Evolutionary conservation across 2,797 vertebrate genomes (phyloP), one percentile per base, ranked within the genome.

Genomic region (Streptopelia turtur): DNA sequence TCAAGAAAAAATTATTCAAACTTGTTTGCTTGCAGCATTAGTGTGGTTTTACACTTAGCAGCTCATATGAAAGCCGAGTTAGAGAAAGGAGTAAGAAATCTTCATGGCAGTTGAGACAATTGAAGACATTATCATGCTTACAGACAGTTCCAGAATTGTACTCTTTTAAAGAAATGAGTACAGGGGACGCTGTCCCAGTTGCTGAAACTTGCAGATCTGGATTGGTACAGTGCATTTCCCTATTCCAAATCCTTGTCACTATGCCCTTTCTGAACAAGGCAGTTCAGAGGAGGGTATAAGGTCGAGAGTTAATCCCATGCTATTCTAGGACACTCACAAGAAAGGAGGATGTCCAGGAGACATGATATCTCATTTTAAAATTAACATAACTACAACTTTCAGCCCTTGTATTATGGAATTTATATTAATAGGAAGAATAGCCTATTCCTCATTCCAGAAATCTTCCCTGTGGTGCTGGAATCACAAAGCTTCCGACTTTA

Each of bases 161-260:
- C 50, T 81, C 68, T 68, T 74, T 87, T 88, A 77, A 86, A 95
- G 24, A 93, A 95, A 89, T 16, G 13, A 66, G 60, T 55, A 92
- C 41, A 76, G 12, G 41, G 69, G 92, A 94, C 61, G 50, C 68
- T 79, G 65, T 74, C 9, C 24, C 75, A 50, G 68, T 55, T 72
- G 56, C 75, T 94, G 96, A 92, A 96, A 94, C n/a, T 90, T n/a
- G n/a, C n/a, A n/a, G 39, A 87, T 71, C 3, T 77, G 78, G 71
- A 92, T 74, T 12, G 14, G 56, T 63, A 39, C 45, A 92, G 23
- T n/a, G 39, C 74, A 49, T 84, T 90, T 89, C 33, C 72, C 37
- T 22, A 11, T 87, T 87, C 55, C 65, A 90, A 95, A 79, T 77
- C 65, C 82, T 79, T 93, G 47, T 72, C 47, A 56, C 10, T 8